Evolutionary conservation across 2,113 vertebrate species (phyloP).

Genomic region (Callionymus lyra): DNA sequence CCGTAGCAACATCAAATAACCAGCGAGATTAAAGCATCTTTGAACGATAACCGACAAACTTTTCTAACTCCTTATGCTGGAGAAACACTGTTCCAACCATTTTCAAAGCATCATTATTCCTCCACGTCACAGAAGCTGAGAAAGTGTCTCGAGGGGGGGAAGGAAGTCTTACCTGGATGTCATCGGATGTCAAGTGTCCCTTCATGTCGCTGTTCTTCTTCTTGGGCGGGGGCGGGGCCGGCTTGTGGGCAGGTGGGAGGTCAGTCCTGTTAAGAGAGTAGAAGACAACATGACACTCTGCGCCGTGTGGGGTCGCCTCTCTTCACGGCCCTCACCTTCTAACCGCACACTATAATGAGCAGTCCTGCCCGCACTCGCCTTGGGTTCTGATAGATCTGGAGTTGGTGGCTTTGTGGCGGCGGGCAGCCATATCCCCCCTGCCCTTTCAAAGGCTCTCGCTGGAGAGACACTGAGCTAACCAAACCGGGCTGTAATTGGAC

Average conservation of each 20-base stretch:
- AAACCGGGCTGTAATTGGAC: slow-evolving; percentile 64
- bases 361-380: slow-evolving; percentile 62
- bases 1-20: too few relatives aligned
- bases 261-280: slow-evolving; percentile 71
- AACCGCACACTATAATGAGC: slow-evolving; percentile 58
- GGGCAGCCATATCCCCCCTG: slow-evolving; percentile 52
- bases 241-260: slow-evolving; percentile 77
- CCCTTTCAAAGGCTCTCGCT: slow-evolving; percentile 66
- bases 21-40: too few relatives aligned
- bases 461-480: slow-evolving; percentile 63
- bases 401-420: slow-evolving; percentile 58
- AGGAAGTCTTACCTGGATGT: slow-evolving; percentile 76
- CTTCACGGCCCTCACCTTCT: slow-evolving; percentile 45
- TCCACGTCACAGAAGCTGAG: too few relatives aligned
- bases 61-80: too few relatives aligned
- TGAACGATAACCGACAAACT: too few relatives aligned
- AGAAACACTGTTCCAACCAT: too few relatives aligned
- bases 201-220: slow-evolving; percentile 77
- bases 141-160: background rate
- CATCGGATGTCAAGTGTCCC: slow-evolving; percentile 75
- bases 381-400: slow-evolving; percentile 60
- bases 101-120: too few relatives aligned
- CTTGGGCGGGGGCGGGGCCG: slow-evolving; percentile 71
- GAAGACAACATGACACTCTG: slow-evolving; percentile 57
- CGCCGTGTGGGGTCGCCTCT: slow-evolving; percentile 32